Base-by-base conservation (phyloP, 2,888 invertebrate genomes). In the Archips crataeganus region DNA sequence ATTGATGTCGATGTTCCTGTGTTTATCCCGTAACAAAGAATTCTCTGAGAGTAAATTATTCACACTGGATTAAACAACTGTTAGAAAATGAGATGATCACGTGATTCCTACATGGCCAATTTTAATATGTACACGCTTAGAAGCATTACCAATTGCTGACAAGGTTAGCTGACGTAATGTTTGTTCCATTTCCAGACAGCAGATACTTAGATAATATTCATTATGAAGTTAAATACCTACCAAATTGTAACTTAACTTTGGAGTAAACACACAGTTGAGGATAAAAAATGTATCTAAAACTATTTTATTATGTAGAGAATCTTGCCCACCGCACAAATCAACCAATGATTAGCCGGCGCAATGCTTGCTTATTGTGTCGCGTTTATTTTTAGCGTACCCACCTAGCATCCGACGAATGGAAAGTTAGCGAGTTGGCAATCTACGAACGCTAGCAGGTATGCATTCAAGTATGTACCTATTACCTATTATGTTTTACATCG, bases 351-450 rank as follows among this genome's bases (percentile, higher is more conserved):
- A 83, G 84, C 84, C 83, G 86, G 88, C 87, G 85, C 84, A 80
- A 81, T 85, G 57, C 57, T 11, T 57, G 85, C 84, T 86, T 86
- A 89, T 87, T 87, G 87, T 77, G 75, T 89, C 83, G 84, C 80
- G 82, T 86, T 87, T 92, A 92, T 92, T 91, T 92, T 89, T 90
- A 92, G 90, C 88, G 79, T 83, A 85, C 81, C 81, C 84, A 87
- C 80, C 82, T 71, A 70, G 84, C 85, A 85, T 85, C 85, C 86
- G 83, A 85, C 89, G 87, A 92, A 89, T 92, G 91, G 92, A 93
- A 93, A 92, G 92, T 90, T 87, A 89, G 87, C 89, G 88, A 87
- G 87, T 87, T 90, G 89, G 90, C 89, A 90, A 89, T 85, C 83
- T 87, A 85, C 84, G 82, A 82, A 84, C 82, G 78, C 78, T 79